Evolutionary conservation across 2,797 vertebrate species (phyloP).

Genomic region (Hyperoplus immaculatus): DNA sequence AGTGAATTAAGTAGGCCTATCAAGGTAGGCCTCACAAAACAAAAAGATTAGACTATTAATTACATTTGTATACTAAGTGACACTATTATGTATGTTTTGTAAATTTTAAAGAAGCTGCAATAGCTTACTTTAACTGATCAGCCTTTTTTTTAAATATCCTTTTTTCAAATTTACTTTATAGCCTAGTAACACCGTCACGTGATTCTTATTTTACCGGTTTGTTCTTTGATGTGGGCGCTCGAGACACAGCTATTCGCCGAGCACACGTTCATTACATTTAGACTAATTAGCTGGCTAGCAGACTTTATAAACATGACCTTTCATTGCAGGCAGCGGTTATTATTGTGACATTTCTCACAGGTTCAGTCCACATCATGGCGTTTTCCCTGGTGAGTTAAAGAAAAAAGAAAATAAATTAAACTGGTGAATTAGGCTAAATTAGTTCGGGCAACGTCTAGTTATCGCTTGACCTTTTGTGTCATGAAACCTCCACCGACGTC

Average conservation of each 20-base stretch:
- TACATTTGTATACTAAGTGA: too few relatives aligned
- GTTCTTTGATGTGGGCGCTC: constrained; percentile 49
- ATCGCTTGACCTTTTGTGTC: constrained; percentile 4
- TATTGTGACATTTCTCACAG: constrained; percentile 65
- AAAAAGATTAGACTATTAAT: too few relatives aligned
- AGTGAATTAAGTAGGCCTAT: too few relatives aligned
- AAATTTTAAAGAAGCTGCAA: too few relatives aligned
- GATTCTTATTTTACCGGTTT: neutral
- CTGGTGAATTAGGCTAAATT: neutral
- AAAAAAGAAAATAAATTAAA: neutral
- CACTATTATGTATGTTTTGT: too few relatives aligned
- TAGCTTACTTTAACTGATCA: too few relatives aligned
- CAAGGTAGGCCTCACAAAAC: too few relatives aligned
- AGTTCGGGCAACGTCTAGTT: neutral
- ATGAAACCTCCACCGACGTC: neutral
- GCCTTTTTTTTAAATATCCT: neutral
- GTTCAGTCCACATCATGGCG: constrained; percentile 77
- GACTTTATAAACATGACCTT: constrained; percentile 69
- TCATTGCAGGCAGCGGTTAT: neutral
- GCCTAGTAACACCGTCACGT: constrained; percentile 15
- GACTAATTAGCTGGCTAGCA: constrained; percentile 65
- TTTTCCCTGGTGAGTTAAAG: constrained; percentile 87
- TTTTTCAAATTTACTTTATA: neutral
- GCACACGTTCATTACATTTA: constrained; percentile 77
- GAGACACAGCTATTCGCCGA: constrained; percentile 1